Evolutionary conservation across 2,888 invertebrate genomes (phyloP).

Genomic region (Mongoloraphidia duomilia): DNA sequence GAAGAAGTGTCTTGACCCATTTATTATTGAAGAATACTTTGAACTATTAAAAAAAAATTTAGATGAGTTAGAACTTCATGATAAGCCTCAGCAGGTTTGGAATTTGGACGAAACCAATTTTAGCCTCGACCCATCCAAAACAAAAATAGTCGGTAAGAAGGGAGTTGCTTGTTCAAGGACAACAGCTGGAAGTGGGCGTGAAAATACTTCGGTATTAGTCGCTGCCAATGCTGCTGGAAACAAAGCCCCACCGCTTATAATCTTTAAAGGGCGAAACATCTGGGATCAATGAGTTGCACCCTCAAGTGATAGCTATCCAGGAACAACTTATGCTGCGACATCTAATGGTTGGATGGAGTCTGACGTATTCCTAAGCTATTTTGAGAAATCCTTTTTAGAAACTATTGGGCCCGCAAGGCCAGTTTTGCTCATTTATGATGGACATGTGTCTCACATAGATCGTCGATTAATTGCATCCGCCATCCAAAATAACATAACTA

Average conservation of each 20-base stretch:
- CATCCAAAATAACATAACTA: slow-evolving; percentile 14
- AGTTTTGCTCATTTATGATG: slow-evolving; percentile 19
- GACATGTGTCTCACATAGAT: slow-evolving; percentile 17
- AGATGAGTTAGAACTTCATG: slow-evolving; percentile 7
- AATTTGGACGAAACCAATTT: slow-evolving; percentile 9
- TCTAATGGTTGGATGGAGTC: slow-evolving; percentile 21
- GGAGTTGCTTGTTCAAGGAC: slow-evolving; percentile 13
- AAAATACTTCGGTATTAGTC: slow-evolving; percentile 21
- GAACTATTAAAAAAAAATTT: slow-evolving; percentile 7
- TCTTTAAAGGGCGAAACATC: slow-evolving; percentile 22
- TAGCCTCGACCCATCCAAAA: slow-evolving; percentile 7
- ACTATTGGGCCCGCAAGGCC: slow-evolving; percentile 14
- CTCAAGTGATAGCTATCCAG: slow-evolving; percentile 16
- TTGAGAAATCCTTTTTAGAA: slow-evolving; percentile 14
- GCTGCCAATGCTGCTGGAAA: slow-evolving; percentile 16
- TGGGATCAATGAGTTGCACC: slow-evolving; percentile 23
- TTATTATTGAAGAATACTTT: slow-evolving; percentile 10
- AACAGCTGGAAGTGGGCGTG: slow-evolving; percentile 19
- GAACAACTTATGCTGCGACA: slow-evolving; percentile 20
- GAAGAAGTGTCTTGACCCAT: slow-evolving; percentile 17
- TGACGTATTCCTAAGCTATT: slow-evolving; percentile 19
- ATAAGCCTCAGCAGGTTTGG: slow-evolving; percentile 11
- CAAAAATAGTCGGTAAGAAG: slow-evolving; percentile 12
- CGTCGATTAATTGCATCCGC: slow-evolving; percentile 15
- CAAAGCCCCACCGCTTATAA: slow-evolving; percentile 22